These are phyloP conservation scores for Cosmopolites sordidus DNA, from an alignment of 2,888 invertebrate species.

Conservation along the genomic window DNA sequence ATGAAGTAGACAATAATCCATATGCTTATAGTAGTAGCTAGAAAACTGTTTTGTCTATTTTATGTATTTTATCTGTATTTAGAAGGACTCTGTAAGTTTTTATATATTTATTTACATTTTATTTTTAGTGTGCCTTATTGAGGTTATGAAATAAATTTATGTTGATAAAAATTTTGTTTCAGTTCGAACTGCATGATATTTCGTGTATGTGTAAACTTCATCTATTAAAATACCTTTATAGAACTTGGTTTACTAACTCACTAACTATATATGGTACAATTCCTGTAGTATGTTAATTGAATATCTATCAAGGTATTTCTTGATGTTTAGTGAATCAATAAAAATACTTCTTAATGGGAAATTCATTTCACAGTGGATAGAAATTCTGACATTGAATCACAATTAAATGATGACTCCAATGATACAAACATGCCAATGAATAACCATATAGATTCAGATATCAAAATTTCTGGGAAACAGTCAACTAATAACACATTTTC, in stretches of 20 bases:
- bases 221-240: too few species aligned
- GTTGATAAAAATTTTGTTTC: not conserved
- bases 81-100: not conserved
- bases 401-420: constrained; percentile 71
- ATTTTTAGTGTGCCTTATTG: not conserved
- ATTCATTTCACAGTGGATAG: constrained; percentile 60
- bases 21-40: constrained; percentile 36
- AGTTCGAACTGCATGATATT: not conserved
- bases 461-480: constrained; percentile 47
- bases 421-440: constrained; percentile 55
- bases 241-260: too few species aligned
- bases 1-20: constrained; percentile 38
- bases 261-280: too few species aligned
- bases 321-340: not conserved
- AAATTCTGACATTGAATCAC: constrained; percentile 84
- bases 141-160: constrained; percentile 3
- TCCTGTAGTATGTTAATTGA: too few species aligned
- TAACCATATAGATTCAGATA: constrained; percentile 43
- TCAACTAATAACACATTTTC: constrained; percentile 38
- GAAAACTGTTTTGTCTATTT: constrained; percentile 4
- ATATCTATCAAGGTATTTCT: too few species aligned
- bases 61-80: not conserved
- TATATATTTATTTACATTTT: constrained; percentile 2
- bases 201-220: not conserved
- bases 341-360: not conserved